Evolutionary conservation across 2,888 invertebrate species (phyloP), one percentile per base, ranked within the genome.

Genomic region (Neoascia interrupta): DNA sequence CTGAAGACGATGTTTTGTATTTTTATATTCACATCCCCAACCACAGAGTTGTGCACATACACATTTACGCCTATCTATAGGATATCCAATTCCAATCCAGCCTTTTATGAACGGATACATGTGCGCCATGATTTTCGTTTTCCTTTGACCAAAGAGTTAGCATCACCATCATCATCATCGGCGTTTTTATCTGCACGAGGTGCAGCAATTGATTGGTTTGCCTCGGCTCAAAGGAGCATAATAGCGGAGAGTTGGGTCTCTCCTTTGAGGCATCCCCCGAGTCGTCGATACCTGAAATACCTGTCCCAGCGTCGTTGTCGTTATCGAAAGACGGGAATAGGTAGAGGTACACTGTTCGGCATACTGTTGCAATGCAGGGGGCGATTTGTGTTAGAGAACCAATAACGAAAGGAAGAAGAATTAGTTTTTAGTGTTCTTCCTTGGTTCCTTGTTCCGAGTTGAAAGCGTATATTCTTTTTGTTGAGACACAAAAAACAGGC

Each of bases 201-300:
- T 39, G 66, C 41, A 64, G 61, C 72, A 64, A 72, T 72, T 72
- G 72, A 72, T 72, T 73, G 49, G 73, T 73, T 73, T 36, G 18
- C 41, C 56, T 28, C 47, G 18, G 19, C 8, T 34, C 1, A 8
- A 26, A 41, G 15, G 5, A 8, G 26, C 18, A 47, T 15, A 37
- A 37, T 39, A 16, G 13, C 6, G 18, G 47, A 72, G 54, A 26
- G n/a, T n/a, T n/a, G n/a, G n/a, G n/a, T n/a, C 3, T 8, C 31
- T 31, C 8, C 4, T 31, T 3, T 31, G 16, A 58, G 37, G 36
- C 37, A 56, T 51, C 49, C 54, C 36, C 45, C 21, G 10, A 6
- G 8, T n/a, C 28, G 21, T 34, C 16, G 49, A 70, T 76, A 76
- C 75, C 75, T 64, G 75, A 76, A 76, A 76, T 76, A 76, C 75